Base-by-base conservation (phyloP, 2,797 vertebrate genomes). In the Dicrostonyx torquatus region DNA sequence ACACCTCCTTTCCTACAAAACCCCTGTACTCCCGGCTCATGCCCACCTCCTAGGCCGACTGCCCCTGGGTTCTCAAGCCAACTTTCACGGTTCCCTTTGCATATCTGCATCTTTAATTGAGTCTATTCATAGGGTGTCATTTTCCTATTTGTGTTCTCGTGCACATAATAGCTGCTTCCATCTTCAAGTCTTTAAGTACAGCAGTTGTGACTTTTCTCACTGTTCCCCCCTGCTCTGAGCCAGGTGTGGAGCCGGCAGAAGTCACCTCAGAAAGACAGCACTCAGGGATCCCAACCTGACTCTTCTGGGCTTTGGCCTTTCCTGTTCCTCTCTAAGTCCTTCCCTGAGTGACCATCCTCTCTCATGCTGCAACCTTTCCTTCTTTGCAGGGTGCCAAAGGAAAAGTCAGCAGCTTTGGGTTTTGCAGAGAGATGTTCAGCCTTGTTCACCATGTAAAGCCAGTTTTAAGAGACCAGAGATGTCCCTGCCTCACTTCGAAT, bases 61-160 rank as follows among this genome's bases (percentile, higher is more conserved):
- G 40, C 37, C 11, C 34, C 37, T 24, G 70, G 73, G 66, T 75
- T 48, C 73, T 75, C 15, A 11, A 43, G 55, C 78, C 43, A 72
- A 45, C 93, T 90, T 90, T 68, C 64, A 64, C 84, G 75, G 55
- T 31, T 64, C 26, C 31, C 60, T 94, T 85, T 13, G 1, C 48
- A 86, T 68, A 48, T 22, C 29, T 31, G n/a, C 77, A 29, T 68
- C 78, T 92, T 85, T 83, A 82, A 94, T 48, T 94, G 60, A 26
- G 10, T 85, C 53, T 96, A 48, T 93, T 93, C 90, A 82, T 92
- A 85, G 6, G 50, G 66, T 93, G 89, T 60, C n/a, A 58, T 29
- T 83, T 95, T 97, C 86, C 43, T 70, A 34, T 78, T 90, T 75
- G 83, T 70, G 73, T 87, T 76, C 60, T 78, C 40, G 75, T 62